Evolutionary conservation across 2,113 vertebrate species (phyloP), one percentile per base, ranked within the genome.

Genomic region (Stigmatopora nigra): DNA sequence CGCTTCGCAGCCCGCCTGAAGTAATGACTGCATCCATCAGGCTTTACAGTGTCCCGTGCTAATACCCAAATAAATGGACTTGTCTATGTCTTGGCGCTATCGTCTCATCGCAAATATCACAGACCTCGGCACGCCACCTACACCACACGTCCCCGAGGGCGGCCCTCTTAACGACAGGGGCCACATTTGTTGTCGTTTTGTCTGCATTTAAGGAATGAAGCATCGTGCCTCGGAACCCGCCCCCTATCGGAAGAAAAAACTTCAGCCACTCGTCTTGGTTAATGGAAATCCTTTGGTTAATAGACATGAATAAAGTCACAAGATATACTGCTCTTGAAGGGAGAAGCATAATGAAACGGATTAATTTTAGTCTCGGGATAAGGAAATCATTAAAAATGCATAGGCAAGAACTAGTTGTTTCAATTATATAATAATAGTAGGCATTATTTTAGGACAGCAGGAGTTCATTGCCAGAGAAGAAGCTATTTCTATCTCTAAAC

Each of bases 11-110:
- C 73, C 59, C 64, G 70, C 65, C 35, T 56, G 58, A 49, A 47
- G 69, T 81, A 89, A 86, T 68, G 68, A 81, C 77, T 68, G 71
- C 71, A 87, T 86, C 79, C 76, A 84, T 84, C 83, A 77, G 63
- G 71, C 70, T 87, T 85, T 82, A 68, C 51, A 31, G 46, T 75
- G 49, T 64, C 52, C 66, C 36, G 64, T 51, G 69, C 70, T 77
- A 75, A 81, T 72, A 78, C 72, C 51, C 51, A 63, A 64, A 83
- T 61, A 82, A 69, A 83, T 66, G 72, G 76, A 75, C 71, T 75
- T 82, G 73, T 81, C 84, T 82, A 69, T 74, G 78, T 70, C 76
- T 65, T 22, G 53, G 67, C 53, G 22, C 61, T 72, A 76, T 83
- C 75, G 78, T 71, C 67, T 61, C 66, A 73, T 76, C 3, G 17